phyloP scores from a whole-genome alignment of 2,113 vertebrate genomes.

The Chloebia gouldiae region DNA sequence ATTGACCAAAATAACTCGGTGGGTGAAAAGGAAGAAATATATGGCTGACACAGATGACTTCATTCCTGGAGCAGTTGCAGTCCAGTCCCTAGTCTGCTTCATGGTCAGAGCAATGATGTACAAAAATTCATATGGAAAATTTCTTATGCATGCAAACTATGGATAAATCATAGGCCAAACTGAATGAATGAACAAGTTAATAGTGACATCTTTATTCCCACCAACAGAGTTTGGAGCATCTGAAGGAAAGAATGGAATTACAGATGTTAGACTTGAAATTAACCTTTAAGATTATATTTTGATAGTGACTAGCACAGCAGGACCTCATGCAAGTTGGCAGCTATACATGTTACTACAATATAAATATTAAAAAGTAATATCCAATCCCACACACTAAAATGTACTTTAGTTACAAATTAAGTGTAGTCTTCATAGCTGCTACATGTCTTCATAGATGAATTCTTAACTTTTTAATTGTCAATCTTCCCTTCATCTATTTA shows the following conservation, averaged over 20 bases:
- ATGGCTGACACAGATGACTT: background rate
- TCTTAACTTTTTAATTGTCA: background rate
- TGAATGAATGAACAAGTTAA: background rate
- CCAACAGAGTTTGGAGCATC: background rate
- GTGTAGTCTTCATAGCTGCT: background rate
- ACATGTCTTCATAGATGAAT: background rate
- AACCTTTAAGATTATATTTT: slow-evolving; percentile 15
- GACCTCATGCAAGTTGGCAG: background rate
- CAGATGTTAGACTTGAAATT: background rate
- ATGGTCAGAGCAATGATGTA: background rate
- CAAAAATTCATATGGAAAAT: background rate
- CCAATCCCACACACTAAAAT: background rate
- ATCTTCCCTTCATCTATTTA: background rate
- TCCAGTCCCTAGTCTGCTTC: background rate
- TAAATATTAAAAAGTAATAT: background rate
- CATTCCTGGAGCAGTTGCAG: background rate
- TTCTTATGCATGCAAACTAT: background rate
- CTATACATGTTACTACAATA: background rate
- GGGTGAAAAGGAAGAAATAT: background rate
- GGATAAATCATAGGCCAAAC: background rate
- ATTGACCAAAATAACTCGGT: background rate
- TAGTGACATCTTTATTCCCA: background rate
- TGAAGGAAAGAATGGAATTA: background rate
- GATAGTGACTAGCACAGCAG: background rate
- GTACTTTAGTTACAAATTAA: background rate